These are phyloP conservation scores for Mimas tiliae DNA, from an alignment of 2,888 invertebrate species.

Conservation along the genomic window DNA sequence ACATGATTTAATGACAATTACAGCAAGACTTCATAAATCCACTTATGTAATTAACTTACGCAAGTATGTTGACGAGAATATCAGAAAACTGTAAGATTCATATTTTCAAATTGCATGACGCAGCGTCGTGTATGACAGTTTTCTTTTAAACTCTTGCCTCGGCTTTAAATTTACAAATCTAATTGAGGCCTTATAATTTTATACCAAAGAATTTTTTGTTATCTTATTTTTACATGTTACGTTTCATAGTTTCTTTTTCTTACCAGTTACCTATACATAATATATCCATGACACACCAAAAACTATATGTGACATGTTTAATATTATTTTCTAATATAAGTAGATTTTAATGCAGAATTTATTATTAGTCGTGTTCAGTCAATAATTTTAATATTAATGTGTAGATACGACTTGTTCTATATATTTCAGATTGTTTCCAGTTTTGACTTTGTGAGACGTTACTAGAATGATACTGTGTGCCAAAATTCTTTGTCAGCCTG, in stretches of 20 bases:
- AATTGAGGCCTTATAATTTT: slow-evolving; percentile 29
- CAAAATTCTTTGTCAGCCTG: slow-evolving; percentile 1
- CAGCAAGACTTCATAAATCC: no score
- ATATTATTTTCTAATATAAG: slow-evolving; percentile 25
- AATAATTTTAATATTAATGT: slow-evolving; percentile 16
- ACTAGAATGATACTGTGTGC: not conserved
- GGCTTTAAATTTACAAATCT: no score
- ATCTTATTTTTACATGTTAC: slow-evolving; percentile 41
- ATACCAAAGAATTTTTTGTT: slow-evolving; percentile 52
- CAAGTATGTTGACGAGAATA: no score
- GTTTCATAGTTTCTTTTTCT: not conserved
- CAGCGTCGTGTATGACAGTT: no score
- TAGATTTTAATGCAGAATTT: slow-evolving; percentile 33
- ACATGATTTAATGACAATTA: no score
- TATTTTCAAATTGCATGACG: no score
- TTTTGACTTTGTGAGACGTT: not conserved
- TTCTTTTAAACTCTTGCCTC: no score
- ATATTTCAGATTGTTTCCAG: not conserved
- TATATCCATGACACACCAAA: not conserved
- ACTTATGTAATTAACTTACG: not conserved
- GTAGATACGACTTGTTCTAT: not conserved
- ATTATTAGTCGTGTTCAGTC: slow-evolving; percentile 31
- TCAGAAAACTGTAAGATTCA: no score
- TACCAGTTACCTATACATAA: no score
- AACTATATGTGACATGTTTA: not conserved